Evolutionary conservation across 2,797 vertebrate genomes (phyloP).

Genomic region (Sebastes reedi): DNA sequence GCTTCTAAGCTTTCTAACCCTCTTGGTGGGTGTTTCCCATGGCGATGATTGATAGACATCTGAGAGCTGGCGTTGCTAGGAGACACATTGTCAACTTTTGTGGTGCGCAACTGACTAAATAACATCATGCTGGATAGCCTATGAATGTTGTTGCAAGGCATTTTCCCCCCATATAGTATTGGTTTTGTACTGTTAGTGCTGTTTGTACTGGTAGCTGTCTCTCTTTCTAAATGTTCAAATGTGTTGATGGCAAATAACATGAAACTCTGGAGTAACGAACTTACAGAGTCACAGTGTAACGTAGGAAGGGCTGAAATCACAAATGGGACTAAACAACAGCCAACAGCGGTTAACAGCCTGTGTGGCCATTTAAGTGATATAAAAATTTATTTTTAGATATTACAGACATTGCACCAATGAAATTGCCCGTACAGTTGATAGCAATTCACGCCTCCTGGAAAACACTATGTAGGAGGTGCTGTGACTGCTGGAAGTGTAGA

Average conservation of each 20-base stretch:
- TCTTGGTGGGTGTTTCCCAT: background rate
- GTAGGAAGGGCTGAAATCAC: background rate
- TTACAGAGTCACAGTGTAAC: background rate
- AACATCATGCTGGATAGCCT: background rate
- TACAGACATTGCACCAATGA: background rate
- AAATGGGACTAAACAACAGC: background rate
- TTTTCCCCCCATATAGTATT: background rate
- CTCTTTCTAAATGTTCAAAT: background rate
- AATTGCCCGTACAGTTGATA: background rate
- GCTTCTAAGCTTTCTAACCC: background rate
- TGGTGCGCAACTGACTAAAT: background rate
- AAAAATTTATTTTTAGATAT: background rate
- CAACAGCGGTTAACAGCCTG: background rate
- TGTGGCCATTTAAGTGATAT: too few species aligned
- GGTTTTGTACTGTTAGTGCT: background rate
- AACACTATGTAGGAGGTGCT: background rate
- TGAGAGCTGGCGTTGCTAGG: slow-evolving; percentile 11
- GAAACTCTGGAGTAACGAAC: background rate
- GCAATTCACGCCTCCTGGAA: background rate
- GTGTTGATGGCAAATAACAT: background rate
- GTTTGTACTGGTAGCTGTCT: background rate
- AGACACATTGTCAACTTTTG: background rate
- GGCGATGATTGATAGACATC: slow-evolving; percentile 7
- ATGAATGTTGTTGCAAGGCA: background rate
- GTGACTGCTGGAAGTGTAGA: background rate